Percentiles rank a stretch among this genome's conserved stretches.
Conservation (phyloP, 2,888 invertebrate species). For the Ophion slaviceki region DNA sequence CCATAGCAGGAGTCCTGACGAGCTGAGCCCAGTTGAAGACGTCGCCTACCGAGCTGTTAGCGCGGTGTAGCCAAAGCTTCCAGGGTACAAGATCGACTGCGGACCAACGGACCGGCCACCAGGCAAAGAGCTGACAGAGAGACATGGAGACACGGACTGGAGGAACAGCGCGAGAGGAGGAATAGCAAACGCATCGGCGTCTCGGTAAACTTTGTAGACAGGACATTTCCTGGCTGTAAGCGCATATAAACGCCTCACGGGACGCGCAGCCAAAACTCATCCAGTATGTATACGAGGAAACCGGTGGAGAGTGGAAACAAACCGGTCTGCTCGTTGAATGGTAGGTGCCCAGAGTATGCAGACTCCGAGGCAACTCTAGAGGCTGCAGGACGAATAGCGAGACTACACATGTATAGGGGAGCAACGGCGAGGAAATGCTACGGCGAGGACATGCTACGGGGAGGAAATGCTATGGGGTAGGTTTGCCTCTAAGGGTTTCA, state of each 20-base stretch:
- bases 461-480: conserved; percentile 21
- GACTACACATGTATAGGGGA: not conserved
- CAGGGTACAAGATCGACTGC: too few relatives aligned
- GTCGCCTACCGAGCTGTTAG: too few relatives aligned
- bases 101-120: too few relatives aligned
- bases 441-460: not conserved
- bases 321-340: conserved; percentile 47
- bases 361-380: conserved; percentile 21
- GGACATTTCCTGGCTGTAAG: conserved; percentile 77
- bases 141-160: conserved; percentile 14
- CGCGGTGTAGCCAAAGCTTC: too few relatives aligned
- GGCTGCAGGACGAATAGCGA: conserved; percentile 32
- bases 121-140: not conserved
- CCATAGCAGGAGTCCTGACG: too few relatives aligned
- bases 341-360: conserved; percentile 10
- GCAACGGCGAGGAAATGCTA: not conserved
- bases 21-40: too few relatives aligned
- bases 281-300: conserved; percentile 37
- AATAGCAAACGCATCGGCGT: conserved; percentile 52
- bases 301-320: conserved; percentile 61
- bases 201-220: conserved; percentile 78
- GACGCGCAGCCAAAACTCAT: conserved; percentile 18
- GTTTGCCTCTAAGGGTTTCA: conserved; percentile 45
- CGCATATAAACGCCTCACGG: conserved; percentile 61
- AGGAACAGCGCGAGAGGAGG: conserved; percentile 21